Conservation (phyloP, 2,113 vertebrate genomes). For the Ageneiosus marmoratus region DNA sequence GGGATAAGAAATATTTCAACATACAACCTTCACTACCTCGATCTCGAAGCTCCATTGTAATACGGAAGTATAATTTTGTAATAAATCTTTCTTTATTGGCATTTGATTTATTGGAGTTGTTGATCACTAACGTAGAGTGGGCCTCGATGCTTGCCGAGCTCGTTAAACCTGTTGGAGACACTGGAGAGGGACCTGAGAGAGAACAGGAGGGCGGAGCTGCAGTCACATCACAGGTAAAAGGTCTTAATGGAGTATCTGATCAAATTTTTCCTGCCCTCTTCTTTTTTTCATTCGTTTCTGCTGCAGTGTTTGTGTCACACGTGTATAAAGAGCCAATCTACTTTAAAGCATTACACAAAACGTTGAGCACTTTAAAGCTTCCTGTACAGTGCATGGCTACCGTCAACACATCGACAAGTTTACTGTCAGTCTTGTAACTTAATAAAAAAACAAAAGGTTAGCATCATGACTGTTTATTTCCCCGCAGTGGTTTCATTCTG, state of each 20-base stretch:
- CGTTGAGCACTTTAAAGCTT: neutral
- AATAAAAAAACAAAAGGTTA: conserved; percentile 36
- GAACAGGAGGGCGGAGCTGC: conserved; percentile 78
- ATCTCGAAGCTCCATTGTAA: neutral
- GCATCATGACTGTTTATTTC: conserved; percentile 45
- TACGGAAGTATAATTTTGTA: neutral
- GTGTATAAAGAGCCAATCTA: neutral
- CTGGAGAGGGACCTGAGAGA: conserved; percentile 74
- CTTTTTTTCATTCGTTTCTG: conserved; percentile 17
- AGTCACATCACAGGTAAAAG: conserved; percentile 80
- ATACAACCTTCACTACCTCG: neutral
- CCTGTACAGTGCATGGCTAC: conserved; percentile 10
- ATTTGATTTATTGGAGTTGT: conserved; percentile 3
- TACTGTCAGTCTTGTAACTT: conserved; percentile 8
- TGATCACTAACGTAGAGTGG: conserved; percentile 78
- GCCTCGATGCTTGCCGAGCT: conserved; percentile 77
- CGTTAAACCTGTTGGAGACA: conserved; percentile 72
- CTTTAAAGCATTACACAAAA: no score
- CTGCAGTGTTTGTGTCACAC: conserved; percentile 21
- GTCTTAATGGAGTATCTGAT: conserved; percentile 13
- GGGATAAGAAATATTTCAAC: neutral
- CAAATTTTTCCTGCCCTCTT: conserved; percentile 10
- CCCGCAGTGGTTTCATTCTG: neutral
- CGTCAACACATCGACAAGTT: neutral
- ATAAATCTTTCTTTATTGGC: neutral